These are phyloP conservation scores for Engystomops pustulosus DNA, from an alignment of 2,113 vertebrate species.

Conservation along the genomic window DNA sequence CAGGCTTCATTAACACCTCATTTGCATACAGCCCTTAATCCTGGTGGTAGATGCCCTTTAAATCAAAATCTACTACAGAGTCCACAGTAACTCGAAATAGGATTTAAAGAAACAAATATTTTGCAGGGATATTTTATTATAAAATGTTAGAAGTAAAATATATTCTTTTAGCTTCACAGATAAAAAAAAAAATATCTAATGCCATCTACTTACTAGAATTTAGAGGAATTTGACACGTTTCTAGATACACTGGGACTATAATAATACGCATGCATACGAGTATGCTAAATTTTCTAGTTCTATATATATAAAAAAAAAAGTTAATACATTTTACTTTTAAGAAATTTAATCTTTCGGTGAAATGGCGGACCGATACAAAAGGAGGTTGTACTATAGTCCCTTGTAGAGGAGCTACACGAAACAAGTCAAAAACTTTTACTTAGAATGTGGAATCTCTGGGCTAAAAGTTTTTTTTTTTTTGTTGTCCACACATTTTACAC, in stretches of 20 bases:
- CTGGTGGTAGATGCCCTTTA: too few species aligned
- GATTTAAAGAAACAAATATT: not conserved
- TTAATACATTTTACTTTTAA: not conserved
- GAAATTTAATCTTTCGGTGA: not conserved
- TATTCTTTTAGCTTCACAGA: not conserved
- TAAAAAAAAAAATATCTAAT: not conserved
- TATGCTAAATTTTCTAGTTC: not conserved
- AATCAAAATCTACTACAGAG: not conserved
- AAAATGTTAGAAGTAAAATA: not conserved
- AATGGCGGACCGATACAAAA: not conserved
- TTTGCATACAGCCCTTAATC: too few species aligned
- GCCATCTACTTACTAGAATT: not conserved
- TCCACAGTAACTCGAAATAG: not conserved
- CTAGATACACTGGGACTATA: not conserved
- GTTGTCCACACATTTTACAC: not conserved
- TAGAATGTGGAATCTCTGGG: not conserved
- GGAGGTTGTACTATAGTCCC: not conserved
- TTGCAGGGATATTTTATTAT: not conserved
- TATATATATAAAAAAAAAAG: not conserved
- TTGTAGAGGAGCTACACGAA: not conserved
- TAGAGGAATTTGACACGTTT: not conserved
- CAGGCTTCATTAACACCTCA: too few species aligned
- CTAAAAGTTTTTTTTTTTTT: not conserved
- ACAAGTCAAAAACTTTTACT: not conserved
- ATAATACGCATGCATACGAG: not conserved